These are phyloP conservation scores for Epirrhoe tristata DNA, from an alignment of 2,888 invertebrate genomes.

Conservation along the genomic window DNA sequence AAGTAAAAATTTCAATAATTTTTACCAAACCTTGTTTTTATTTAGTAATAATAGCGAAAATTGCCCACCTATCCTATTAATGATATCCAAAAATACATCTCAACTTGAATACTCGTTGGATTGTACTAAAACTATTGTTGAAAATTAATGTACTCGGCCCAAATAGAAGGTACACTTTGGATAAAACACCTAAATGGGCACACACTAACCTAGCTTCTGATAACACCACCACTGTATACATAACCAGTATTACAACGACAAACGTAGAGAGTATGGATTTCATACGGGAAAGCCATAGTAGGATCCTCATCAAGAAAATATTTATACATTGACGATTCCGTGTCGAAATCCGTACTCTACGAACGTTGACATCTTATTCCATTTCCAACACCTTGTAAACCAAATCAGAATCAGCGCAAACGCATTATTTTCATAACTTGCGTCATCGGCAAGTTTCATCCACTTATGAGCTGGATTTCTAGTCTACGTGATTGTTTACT, in stretches of 20 bases:
- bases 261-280: constrained; percentile 7
- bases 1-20: constrained; percentile 7
- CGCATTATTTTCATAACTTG: constrained; percentile 15
- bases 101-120: constrained; percentile 14
- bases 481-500: constrained; percentile 6
- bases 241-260: constrained; percentile 20
- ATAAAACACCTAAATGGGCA: constrained; percentile 30
- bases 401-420: constrained; percentile 2
- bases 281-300: not conserved
- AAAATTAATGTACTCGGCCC: constrained; percentile 24
- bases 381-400: constrained; percentile 18
- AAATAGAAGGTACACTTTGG: constrained; percentile 18
- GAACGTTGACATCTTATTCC: constrained; percentile 6
- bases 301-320: constrained; percentile 7
- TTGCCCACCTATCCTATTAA: constrained; percentile 31
- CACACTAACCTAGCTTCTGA: constrained; percentile 39
- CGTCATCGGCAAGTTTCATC: constrained; percentile 1
- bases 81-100: constrained; percentile 37
- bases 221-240: constrained; percentile 30
- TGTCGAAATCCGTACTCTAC: not conserved
- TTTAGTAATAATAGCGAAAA: constrained; percentile 20
- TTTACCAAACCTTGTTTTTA: constrained; percentile 28
- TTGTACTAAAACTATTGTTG: constrained; percentile 14
- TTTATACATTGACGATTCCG: constrained; percentile 14
- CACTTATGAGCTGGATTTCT: not conserved